A percentile compares a stretch with the other conserved stretches of the same genome.
Evolutionary conservation across 2,888 invertebrate genomes (phyloP).

Genomic region (Loripinus fragilis): DNA sequence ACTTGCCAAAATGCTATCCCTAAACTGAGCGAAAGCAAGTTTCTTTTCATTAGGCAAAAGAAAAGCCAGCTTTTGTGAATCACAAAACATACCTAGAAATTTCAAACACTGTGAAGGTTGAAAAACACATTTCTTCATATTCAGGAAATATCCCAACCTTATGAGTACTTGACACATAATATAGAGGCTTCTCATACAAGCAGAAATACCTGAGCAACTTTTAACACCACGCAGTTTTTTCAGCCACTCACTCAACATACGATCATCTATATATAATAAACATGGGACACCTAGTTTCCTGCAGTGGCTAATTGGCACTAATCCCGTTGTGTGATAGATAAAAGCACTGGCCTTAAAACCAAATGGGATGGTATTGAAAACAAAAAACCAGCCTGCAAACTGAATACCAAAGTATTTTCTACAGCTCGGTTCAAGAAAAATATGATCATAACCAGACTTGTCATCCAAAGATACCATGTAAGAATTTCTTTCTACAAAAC

Average conservation of each 20-base stretch:
- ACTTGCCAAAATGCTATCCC: constrained; percentile 27
- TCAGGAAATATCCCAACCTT: constrained; percentile 35
- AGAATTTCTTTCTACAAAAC: constrained; percentile 24
- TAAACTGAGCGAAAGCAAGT: constrained; percentile 23
- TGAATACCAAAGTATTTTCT: constrained; percentile 40
- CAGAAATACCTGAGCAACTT: not conserved
- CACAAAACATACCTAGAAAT: constrained; percentile 37
- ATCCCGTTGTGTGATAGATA: constrained; percentile 28
- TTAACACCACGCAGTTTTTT: not conserved
- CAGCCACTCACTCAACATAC: constrained; percentile 23
- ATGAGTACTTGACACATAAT: constrained; percentile 37
- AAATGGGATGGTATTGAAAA: constrained; percentile 39
- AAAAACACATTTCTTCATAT: constrained; percentile 30
- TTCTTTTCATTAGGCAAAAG: constrained; percentile 30
- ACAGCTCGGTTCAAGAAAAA: constrained; percentile 10
- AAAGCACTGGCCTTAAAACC: constrained; percentile 41
- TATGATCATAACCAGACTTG: constrained; percentile 49
- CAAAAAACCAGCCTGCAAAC: constrained; percentile 34
- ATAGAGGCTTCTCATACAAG: constrained; percentile 22
- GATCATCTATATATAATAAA: constrained; percentile 37
- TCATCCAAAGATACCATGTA: constrained; percentile 35
- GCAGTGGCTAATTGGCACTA: constrained; percentile 20
- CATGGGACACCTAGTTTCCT: constrained; percentile 18
- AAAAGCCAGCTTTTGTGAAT: constrained; percentile 19
- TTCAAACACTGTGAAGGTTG: constrained; percentile 18